phyloP scores from a whole-genome alignment of 2,113 vertebrate genomes.

The Otocyon megalotis region DNA sequence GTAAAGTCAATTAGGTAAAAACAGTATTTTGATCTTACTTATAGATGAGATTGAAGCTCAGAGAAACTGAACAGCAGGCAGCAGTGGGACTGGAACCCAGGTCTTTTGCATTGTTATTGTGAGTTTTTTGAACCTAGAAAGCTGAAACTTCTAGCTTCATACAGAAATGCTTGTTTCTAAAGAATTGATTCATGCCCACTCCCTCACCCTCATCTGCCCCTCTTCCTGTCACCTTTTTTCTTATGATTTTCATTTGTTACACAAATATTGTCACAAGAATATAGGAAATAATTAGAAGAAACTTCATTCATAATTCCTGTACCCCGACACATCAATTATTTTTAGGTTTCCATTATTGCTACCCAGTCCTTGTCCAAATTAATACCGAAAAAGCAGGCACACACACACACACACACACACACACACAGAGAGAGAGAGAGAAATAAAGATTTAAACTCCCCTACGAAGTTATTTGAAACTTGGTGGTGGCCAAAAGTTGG shows the following conservation, averaged over 20 bases:
- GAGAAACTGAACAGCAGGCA: background rate
- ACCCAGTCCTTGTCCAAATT: background rate
- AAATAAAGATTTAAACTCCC: background rate
- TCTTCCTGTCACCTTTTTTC: background rate
- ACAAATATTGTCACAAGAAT: background rate
- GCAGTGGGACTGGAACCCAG: background rate
- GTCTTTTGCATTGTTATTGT: background rate
- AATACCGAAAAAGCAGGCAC: background rate
- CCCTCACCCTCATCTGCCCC: background rate
- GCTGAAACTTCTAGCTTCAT: background rate
- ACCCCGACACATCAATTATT: background rate
- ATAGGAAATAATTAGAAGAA: background rate
- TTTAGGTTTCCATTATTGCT: background rate
- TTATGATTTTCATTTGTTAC: conserved; percentile 27
- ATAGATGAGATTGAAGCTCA: background rate
- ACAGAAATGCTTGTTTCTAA: background rate
- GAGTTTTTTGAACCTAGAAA: background rate
- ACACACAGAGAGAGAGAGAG: background rate
- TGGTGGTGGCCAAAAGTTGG: background rate
- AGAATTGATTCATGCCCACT: background rate
- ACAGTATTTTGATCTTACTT: background rate
- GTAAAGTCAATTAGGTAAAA: background rate
- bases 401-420: background rate
- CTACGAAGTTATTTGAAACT: background rate
- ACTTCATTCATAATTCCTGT: background rate